Base-by-base conservation (phyloP, 1,140 invertebrate genomes). In the Dendrolimus punctatus region DNA sequence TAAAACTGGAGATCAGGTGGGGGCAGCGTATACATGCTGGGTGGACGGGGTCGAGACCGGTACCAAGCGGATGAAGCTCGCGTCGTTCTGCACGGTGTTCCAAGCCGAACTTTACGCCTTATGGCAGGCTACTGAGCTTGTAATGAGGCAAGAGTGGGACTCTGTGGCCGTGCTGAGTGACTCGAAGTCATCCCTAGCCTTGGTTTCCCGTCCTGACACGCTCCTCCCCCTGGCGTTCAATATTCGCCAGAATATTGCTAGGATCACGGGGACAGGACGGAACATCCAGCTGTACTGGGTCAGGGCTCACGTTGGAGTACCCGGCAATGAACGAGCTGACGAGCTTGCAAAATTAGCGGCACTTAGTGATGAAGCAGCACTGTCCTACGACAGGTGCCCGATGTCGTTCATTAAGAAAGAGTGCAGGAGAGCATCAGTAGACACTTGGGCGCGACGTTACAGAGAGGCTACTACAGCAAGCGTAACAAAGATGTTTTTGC, bases 211-310 rank as follows among this genome's bases (percentile, higher is more conserved):
- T 42, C 41, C 6, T 42, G 41, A 42, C 6, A 42, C 41, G 41
- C 41, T 42, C 6, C 41, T 8, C 41, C 41, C 41, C n/a, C 41
- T 42, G 6, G 41, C 41, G 41, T 42, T 42, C 41, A n/a, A 7
- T 42, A 42, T 42, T 8, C 41, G 41, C n/a, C 41, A 42, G n/a
- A 42, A n/a, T 42, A 42, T 42, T 8, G 41, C 41, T 7, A 42
- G 6, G 41, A 8, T 42, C 6, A 42, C 6, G 41, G 41, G 41
- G n/a, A 42, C 6, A 42, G 41, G 41, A n/a, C n/a, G 41, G 6
- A n/a, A 42, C 41, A n/a, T 42, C n/a, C 6, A 42, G n/a, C 41
- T 42, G n/a, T 42, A 42, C n/a, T 42, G 41, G 41, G 41, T 42
- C 6, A 42, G n/a, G 41, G 41, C 41, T 7, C 41, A 42, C 41